Evolutionary conservation across 2,113 vertebrate species (phyloP), one percentile per base, ranked within the genome.

Genomic region (Chloropsis cyanopogon): DNA sequence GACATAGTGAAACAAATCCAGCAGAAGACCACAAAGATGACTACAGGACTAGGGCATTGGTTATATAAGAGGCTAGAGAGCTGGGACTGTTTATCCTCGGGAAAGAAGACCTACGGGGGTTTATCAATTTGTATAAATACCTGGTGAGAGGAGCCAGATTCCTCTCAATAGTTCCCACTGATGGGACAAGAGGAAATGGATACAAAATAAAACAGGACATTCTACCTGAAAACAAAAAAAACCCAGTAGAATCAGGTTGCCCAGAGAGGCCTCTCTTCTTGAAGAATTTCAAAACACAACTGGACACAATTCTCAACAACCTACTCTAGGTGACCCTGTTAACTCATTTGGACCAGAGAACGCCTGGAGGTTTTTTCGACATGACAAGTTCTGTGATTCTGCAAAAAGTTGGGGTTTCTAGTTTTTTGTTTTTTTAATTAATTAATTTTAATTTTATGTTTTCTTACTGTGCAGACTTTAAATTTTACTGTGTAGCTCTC

Each of bases 71-170:
- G 10, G 16, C 6, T 72, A 81, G 47, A 52, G 8, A 63, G 6
- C 12, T 79, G 28, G 6, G 11, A 20, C 29, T 75, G 6, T 59
- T 69, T 41, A 70, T 7, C 13, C 4, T 76, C 53, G 47, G 66
- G 20, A 35, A 87, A 61, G 13, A 52, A 50, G 8, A 2, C 7
- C 25, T 1, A 9, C 8, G 4, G 7, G 4, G 1, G 9, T 12
- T 82, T n/a, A 33, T 26, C 5, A 23, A 28, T 41, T 26, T 35
- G 6, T 57, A 31, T 46, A 42, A 42, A 63, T 16, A 39, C 5
- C 16, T 25, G 28, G 35, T 18, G 5, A 9, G 15, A 63, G 4
- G 29, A 79, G 15, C 2, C 19, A 35, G 13, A 39, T 68, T 60
- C 29, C 20, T 68, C 16, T 82, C 39, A 57, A 18, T 23, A 42